Base-by-base conservation (phyloP, 1,140 invertebrate genomes). In the Tribolium castaneum region DNA sequence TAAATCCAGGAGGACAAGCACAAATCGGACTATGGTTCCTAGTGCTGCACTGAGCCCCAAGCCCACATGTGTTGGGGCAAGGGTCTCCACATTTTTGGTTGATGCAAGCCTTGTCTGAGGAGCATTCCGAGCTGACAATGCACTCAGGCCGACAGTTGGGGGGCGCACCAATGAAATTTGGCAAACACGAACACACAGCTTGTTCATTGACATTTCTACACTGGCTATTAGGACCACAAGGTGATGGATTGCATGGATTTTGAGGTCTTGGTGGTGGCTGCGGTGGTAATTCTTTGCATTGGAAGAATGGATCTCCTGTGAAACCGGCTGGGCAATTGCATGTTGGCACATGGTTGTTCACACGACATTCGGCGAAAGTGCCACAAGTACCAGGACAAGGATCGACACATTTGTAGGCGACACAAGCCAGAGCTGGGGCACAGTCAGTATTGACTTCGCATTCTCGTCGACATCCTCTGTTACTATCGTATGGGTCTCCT, bases 401-500 rank as follows among this genome's bases (percentile, higher is more conserved):
- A 87, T 95, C 93, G 14, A 92, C 88, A 82, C 94, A 95, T 85
- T 94, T 94, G 81, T 90, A 93, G 54, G 92, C 89, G n/a, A 92
- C 90, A 80, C 94, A 95, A 13, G 93, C 89, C 59, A 93, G 87
- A 59, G 90, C 89, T 2, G 89, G 85, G 0, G 89, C 84, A 83
- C 95, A 97, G 70, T 97, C 94, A 50, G 89, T 89, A 83, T 93
- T 94, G 39, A 84, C 86, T 87, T 95, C 93, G 84, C 94, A 95
- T 85, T 95, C 94, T 66, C 92, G 88, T n/a, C 91, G 90, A 82
- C 94, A 95, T 39, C 93, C 94, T 72, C 82, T 82, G 2, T 85
- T 80, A 56, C 82, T 89, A 80, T 89, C 91, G 80, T 96, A 95
- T 5, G 94, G 93, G 86, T 95, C 93, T 70, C 94, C 94, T 78